These are phyloP conservation scores for Chrysolina haemoptera DNA, from an alignment of 2,888 invertebrate species.

Conservation along the genomic window DNA sequence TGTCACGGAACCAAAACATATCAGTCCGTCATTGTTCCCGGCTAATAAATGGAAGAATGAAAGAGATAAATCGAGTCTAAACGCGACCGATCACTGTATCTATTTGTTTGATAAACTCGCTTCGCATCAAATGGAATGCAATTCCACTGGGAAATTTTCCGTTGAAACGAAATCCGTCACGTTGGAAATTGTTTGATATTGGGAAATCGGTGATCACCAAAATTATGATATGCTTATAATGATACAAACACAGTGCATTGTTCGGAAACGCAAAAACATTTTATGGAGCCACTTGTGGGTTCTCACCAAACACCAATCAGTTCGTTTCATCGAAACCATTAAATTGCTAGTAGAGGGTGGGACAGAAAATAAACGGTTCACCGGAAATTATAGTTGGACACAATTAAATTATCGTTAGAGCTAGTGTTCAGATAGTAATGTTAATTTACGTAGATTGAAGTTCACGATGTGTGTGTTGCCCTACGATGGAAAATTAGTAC, in stretches of 20 bases:
- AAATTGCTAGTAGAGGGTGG: constrained; percentile 34
- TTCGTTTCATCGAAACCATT: constrained; percentile 33
- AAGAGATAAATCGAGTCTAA: constrained; percentile 64
- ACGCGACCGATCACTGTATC: constrained; percentile 59
- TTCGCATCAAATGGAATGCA: constrained; percentile 63
- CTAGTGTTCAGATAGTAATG: constrained; percentile 5
- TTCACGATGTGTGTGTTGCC: neutral
- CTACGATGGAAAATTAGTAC: neutral
- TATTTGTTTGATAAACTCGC: constrained; percentile 60
- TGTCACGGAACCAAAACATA: constrained; percentile 6
- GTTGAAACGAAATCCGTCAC: constrained; percentile 65
- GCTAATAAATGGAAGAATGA: constrained; percentile 53
- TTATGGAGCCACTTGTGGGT: constrained; percentile 55
- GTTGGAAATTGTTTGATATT: constrained; percentile 64
- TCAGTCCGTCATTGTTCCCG: constrained; percentile 18
- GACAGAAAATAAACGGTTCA: constrained; percentile 24
- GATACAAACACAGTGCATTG: constrained; percentile 56
- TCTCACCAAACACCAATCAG: constrained; percentile 53
- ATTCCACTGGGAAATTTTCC: constrained; percentile 65
- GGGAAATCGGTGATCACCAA: constrained; percentile 62
- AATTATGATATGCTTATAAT: constrained; percentile 64
- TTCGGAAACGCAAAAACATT: constrained; percentile 47
- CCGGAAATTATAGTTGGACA: constrained; percentile 25
- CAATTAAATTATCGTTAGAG: constrained; percentile 26
- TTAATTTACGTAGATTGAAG: constrained; percentile 12